Evolutionary conservation across 2,888 invertebrate genomes (phyloP).

Genomic region (Drosophila eohydei): DNA sequence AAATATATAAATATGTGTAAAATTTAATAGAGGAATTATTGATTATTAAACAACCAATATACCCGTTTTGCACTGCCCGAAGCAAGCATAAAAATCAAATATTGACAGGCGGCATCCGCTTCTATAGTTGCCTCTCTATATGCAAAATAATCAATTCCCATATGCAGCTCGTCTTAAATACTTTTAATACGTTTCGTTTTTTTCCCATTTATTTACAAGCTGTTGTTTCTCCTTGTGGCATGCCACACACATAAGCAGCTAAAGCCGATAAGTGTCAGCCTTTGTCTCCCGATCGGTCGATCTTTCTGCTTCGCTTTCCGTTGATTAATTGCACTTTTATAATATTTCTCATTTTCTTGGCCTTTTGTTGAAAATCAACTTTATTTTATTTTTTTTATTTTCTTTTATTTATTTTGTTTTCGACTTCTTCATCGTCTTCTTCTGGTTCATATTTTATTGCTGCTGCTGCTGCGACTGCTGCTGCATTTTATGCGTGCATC

Average conservation of each 20-base stretch:
- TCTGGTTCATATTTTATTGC: slow-evolving; percentile 52
- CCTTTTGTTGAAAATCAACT: slow-evolving; percentile 27
- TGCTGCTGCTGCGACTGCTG: slow-evolving; percentile 5
- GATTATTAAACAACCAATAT: not conserved
- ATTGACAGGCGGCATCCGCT: slow-evolving; percentile 72
- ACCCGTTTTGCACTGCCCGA: not conserved
- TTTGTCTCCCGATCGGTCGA: slow-evolving; percentile 44
- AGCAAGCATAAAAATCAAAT: slow-evolving; percentile 56
- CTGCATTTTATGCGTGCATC: slow-evolving; percentile 51
- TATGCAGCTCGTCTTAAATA: slow-evolving; percentile 55
- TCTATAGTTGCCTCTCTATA: slow-evolving; percentile 24
- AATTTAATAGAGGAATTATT: too few relatives aligned
- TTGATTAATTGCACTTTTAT: slow-evolving; percentile 63
- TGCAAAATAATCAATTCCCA: slow-evolving; percentile 65
- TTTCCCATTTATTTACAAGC: slow-evolving; percentile 62
- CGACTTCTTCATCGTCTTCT: slow-evolving; percentile 3
- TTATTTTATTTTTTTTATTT: not conserved
- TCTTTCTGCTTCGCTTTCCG: slow-evolving; percentile 49
- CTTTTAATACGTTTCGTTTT: slow-evolving; percentile 60
- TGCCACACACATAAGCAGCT: slow-evolving; percentile 59
- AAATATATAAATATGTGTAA: not conserved
- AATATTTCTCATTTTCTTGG: slow-evolving; percentile 50
- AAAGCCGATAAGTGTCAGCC: slow-evolving; percentile 78
- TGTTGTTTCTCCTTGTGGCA: slow-evolving; percentile 18
- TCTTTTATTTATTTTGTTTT: not conserved